Evolutionary conservation across 2,797 vertebrate genomes (phyloP).

Genomic region (Anguilla obscura): DNA sequence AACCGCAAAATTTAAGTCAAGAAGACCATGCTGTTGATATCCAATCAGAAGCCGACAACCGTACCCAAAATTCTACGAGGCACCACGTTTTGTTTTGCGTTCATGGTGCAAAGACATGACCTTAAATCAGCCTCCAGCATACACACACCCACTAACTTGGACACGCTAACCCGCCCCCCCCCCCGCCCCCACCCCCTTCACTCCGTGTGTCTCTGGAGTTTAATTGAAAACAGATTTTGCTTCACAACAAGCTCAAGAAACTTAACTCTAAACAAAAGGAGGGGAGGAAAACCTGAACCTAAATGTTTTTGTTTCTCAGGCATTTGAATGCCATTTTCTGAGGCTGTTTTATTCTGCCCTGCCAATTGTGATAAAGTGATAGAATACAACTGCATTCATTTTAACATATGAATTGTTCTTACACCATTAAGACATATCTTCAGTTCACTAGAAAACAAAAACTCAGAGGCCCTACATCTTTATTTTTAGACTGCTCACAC

Average conservation of each 20-base stretch:
- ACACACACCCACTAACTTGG: slow-evolving; percentile 15
- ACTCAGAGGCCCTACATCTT: not conserved
- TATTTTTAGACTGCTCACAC: not conserved
- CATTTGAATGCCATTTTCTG: not conserved
- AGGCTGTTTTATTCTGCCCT: not conserved
- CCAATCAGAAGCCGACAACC: not conserved
- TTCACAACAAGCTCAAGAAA: slow-evolving; percentile 12
- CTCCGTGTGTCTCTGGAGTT: slow-evolving; percentile 15
- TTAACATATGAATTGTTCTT: not conserved
- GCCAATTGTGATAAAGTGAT: not conserved
- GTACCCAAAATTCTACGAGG: not conserved
- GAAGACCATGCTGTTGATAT: slow-evolving; percentile 1
- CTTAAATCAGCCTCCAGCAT: slow-evolving; percentile 4
- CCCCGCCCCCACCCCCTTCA: not conserved
- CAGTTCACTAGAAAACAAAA: not conserved
- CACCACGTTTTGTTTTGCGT: not conserved
- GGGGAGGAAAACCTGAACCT: not conserved
- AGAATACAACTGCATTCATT: not conserved
- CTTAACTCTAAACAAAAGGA: not conserved
- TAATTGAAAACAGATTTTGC: slow-evolving; percentile 13
- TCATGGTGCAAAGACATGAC: not conserved
- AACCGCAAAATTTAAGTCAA: not conserved
- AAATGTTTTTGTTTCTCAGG: not conserved
- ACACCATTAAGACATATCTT: not conserved
- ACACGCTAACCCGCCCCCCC: not conserved